phyloP scores from a whole-genome alignment of 2,113 vertebrate genomes.

The Mus pahari region DNA sequence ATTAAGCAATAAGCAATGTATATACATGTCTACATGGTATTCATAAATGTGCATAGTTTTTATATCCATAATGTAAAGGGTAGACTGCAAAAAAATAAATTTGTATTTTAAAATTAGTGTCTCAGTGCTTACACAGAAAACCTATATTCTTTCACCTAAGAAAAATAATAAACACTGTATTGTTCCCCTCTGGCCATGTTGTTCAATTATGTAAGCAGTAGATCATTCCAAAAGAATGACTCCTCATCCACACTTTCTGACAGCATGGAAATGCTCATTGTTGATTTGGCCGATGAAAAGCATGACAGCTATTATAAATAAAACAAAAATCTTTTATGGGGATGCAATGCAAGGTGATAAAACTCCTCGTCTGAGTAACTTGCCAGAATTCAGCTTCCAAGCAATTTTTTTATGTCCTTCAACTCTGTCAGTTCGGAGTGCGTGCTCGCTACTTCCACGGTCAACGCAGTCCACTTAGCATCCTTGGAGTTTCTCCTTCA shows the following conservation, averaged over 20 bases:
- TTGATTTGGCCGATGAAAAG: constrained; percentile 48
- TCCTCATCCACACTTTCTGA: constrained; percentile 25
- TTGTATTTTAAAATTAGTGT: not conserved
- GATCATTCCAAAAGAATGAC: not conserved
- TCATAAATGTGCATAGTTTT: not conserved
- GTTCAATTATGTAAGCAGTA: constrained; percentile 24
- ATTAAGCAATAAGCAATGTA: not conserved
- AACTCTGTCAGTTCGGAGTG: not conserved
- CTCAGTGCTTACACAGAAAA: constrained; percentile 50
- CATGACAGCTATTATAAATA: constrained; percentile 46
- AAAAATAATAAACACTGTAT: not conserved
- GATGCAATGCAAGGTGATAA: constrained; percentile 36
- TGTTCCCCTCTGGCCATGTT: not conserved
- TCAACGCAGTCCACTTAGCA: not conserved
- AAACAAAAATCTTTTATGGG: not conserved
- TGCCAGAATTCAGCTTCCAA: not conserved
- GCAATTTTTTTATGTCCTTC: constrained; percentile 8
- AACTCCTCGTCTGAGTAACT: not conserved
- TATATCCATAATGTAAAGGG: not conserved
- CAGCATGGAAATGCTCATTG: not conserved
- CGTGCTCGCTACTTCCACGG: not conserved
- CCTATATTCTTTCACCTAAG: not conserved
- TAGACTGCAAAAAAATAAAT: not conserved
- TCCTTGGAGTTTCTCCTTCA: constrained; percentile 9
- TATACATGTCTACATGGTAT: not conserved